Evolutionary conservation across 2,888 invertebrate species (phyloP), one percentile per base, ranked within the genome.

Genomic region (Mesorhabditis spiculigera): DNA sequence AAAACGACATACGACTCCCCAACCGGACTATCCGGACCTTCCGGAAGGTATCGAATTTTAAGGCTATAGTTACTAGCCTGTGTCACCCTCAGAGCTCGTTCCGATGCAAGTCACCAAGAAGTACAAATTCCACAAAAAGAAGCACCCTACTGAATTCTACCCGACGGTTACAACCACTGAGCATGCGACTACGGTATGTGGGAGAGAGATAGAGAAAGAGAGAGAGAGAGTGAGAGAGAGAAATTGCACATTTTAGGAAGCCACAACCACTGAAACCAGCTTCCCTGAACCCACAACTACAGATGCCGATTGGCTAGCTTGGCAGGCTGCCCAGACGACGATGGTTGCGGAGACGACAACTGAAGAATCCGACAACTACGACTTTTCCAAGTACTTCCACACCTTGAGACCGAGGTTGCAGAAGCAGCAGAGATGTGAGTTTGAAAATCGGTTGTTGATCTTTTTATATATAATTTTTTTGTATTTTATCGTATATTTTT

Each of bases 361-460:
- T 50, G 43, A 61, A 45, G 2, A 43, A 58, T 77, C 78, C 1
- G 76, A 77, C 4, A 44, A 64, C 4, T 81, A 81, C 70, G 77
- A 81, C 44, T 73, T 78, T 5, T 68, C 71, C 5, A 71, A 66
- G 13, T 81, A 79, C 71, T 81, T 78, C 71, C 75, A 74, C 50
- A 81, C 79, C 0, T 75, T 74, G 13, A 61, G 73, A 65, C 78
- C 78, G n/a, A 75, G 74, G 41, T 73, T 73, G 6, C 69, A 73
- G 16, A 75, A 76, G 42, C 50, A 50, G 50, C 10, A 58, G 28
- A 58, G 5, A 66, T 66, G n/a, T 66, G 10, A 43, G n/a, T 66
- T 66, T 13, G 42, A 13, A 13, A 42, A 43, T 50, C 13, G 67
- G 16, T 45, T 45, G n/a, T 45, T 45, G 58, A 10, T 8, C 8